A percentile compares a stretch with the other conserved stretches of the same genome.
Conservation (phyloP, 2,888 invertebrate genomes). For the Folsomia candida region DNA sequence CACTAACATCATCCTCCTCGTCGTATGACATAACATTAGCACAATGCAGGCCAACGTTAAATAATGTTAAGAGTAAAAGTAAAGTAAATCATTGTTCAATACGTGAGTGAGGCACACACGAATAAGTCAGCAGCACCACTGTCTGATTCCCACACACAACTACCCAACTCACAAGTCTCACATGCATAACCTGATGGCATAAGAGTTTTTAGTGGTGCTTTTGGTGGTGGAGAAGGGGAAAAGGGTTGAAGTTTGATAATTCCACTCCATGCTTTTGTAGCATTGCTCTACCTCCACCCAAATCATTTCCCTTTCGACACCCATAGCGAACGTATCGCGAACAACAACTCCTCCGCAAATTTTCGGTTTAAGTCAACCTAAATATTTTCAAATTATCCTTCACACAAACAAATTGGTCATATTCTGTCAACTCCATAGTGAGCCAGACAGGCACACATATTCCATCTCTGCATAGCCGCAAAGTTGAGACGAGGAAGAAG, state of each 20-base stretch:
- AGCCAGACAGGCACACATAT: no score
- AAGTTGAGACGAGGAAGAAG: neutral
- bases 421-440: no score
- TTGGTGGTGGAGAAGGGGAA: neutral
- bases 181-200: neutral
- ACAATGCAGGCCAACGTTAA: neutral
- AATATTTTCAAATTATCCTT: neutral
- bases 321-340: neutral
- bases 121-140: neutral
- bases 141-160: neutral
- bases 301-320: constrained; percentile 1
- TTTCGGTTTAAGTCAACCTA: neutral
- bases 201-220: no score
- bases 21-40: neutral
- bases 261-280: neutral
- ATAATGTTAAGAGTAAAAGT: neutral
- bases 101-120: neutral
- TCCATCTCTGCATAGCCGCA: neutral
- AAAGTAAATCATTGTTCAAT: no score
- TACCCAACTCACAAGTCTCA: neutral
- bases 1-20: neutral
- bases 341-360: neutral
- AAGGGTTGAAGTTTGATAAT: neutral
- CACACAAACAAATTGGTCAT: no score
- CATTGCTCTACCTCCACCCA: neutral